A percentile compares a stretch with the other conserved stretches of the same genome.
Conservation (phyloP, 1,140 invertebrate genomes). For the Colletes latitarsis region DNA sequence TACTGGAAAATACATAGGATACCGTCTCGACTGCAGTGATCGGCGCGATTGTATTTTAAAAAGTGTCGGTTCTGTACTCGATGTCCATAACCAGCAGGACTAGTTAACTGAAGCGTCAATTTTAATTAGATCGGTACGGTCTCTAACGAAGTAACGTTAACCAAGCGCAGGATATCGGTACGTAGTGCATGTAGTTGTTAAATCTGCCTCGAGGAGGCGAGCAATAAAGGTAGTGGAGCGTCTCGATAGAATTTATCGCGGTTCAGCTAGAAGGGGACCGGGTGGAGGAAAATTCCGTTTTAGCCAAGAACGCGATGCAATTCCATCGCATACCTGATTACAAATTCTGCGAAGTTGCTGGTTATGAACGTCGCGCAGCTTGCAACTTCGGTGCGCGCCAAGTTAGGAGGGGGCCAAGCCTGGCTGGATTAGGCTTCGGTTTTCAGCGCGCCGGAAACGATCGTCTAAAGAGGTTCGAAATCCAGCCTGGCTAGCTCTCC, state of each 20-base stretch:
- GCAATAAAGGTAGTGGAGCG: slow-evolving; percentile 31
- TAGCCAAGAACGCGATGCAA: not conserved
- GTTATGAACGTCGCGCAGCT: slow-evolving; percentile 3
- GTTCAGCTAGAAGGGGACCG: not conserved
- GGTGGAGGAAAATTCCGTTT: slow-evolving; percentile 31
- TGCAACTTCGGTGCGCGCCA: not conserved
- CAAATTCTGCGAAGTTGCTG: slow-evolving; percentile 29
- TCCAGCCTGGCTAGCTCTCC: too few relatives aligned
- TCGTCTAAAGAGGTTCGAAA: not conserved
- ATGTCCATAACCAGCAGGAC: too few relatives aligned
- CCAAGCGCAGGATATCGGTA: slow-evolving; percentile 22
- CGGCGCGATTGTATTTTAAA: too few relatives aligned
- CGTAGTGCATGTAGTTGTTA: slow-evolving; percentile 27
- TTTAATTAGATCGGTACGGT: too few relatives aligned
- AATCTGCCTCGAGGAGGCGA: slow-evolving; percentile 15
- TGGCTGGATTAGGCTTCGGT: not conserved
- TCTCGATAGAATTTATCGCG: slow-evolving; percentile 39
- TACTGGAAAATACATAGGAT: too few relatives aligned
- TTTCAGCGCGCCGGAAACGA: too few relatives aligned
- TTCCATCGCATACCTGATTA: slow-evolving; percentile 28
- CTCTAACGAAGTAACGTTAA: not conserved
- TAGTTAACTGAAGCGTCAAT: too few relatives aligned
- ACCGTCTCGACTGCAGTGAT: too few relatives aligned
- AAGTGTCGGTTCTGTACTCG: too few relatives aligned
- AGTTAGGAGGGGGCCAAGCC: not conserved